A percentile compares a stretch with the other conserved stretches of the same genome.
Conservation (phyloP, 2,797 vertebrate genomes). For the Spheniscus humboldti region DNA sequence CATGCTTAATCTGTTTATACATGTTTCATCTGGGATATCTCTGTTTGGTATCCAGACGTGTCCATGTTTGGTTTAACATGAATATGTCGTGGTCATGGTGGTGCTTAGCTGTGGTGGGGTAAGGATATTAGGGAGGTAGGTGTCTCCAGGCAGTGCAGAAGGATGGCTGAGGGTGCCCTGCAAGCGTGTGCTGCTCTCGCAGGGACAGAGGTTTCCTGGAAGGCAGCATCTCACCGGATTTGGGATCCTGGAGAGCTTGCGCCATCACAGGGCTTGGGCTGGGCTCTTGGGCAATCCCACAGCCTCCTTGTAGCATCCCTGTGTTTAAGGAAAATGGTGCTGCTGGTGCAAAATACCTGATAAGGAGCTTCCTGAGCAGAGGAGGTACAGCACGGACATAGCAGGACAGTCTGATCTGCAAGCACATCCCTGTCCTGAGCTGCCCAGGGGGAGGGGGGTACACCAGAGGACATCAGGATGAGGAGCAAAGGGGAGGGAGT, state of each 20-base stretch:
- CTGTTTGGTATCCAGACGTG: rapidly evolving
- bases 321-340: background rate
- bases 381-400: background rate
- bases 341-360: background rate
- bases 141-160: background rate
- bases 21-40: background rate
- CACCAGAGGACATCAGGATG: background rate
- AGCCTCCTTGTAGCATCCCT: background rate
- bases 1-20: background rate
- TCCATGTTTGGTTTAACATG: rapidly evolving
- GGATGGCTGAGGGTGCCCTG: background rate
- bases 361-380: background rate
- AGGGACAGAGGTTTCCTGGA: background rate
- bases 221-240: background rate
- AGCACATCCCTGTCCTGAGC: background rate
- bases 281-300: background rate
- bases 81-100: rapidly evolving
- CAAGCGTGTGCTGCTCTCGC: background rate
- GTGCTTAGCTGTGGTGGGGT: background rate
- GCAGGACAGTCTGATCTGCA: background rate
- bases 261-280: background rate
- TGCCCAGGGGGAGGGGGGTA: background rate
- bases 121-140: background rate
- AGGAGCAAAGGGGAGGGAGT: background rate
- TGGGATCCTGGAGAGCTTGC: background rate